These are phyloP conservation scores for Dicentrarchus labrax DNA, from an alignment of 2,113 vertebrate species.

Conservation along the genomic window DNA sequence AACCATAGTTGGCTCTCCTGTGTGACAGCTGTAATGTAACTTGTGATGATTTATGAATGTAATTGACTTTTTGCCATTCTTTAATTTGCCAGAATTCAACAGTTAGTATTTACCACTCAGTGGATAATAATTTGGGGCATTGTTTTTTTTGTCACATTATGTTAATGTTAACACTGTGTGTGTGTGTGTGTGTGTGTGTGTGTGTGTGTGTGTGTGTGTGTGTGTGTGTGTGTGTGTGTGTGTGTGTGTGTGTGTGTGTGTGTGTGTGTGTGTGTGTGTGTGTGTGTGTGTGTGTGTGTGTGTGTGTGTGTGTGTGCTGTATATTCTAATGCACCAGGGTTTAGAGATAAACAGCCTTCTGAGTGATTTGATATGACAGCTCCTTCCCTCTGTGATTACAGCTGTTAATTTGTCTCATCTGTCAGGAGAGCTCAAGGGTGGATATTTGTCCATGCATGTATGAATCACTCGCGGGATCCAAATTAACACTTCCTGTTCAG, in stretches of 20 bases:
- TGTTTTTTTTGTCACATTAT: slow-evolving; percentile 11
- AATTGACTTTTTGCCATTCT: background rate
- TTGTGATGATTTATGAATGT: slow-evolving; percentile 8
- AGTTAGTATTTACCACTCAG: background rate
- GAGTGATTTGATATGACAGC: slow-evolving; percentile 70
- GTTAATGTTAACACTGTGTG: background rate
- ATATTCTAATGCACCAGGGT: background rate
- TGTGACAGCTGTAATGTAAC: background rate
- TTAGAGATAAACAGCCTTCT: slow-evolving; percentile 27
- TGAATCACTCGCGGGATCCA: slow-evolving; percentile 50
- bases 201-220: background rate
- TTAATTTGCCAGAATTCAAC: background rate
- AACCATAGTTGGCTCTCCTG: background rate
- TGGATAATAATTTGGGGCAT: slow-evolving; percentile 8
- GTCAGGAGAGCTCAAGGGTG: slow-evolving; percentile 65
- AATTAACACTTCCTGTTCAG: slow-evolving; percentile 55
- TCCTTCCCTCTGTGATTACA: slow-evolving; percentile 70
- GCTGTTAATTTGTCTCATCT: slow-evolving; percentile 77
- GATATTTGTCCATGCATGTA: slow-evolving; percentile 63
- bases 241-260: background rate
- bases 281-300: background rate
- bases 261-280: background rate
- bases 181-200: background rate
- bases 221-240: background rate
- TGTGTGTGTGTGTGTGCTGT: background rate